phyloP scores from a whole-genome alignment of 2,113 vertebrate species.

The Danionella cerebrum region DNA sequence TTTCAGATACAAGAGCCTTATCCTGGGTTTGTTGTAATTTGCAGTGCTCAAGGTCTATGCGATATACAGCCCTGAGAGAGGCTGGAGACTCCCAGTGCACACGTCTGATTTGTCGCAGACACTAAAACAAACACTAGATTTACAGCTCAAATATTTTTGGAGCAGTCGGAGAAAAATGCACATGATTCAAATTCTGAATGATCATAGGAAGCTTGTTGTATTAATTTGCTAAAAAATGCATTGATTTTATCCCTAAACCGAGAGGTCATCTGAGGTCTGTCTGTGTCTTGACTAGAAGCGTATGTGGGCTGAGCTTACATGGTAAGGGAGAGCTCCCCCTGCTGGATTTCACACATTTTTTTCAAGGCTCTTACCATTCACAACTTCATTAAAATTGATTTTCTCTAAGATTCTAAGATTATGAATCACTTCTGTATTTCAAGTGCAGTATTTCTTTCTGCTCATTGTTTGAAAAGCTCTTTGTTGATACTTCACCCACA shows the following conservation, averaged over 20 bases:
- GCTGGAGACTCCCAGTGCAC: background rate
- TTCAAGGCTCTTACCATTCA: background rate
- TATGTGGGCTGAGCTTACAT: background rate
- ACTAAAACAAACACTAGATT: background rate
- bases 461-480: background rate
- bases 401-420: background rate
- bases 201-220: too few species aligned
- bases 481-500: background rate
- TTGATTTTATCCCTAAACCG: conserved; percentile 4
- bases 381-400: background rate
- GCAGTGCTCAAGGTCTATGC: conserved; percentile 12
- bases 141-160: too few species aligned
- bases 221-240: too few species aligned
- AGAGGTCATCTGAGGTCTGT: conserved; percentile 36
- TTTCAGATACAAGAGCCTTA: conserved; percentile 15
- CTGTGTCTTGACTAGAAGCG: background rate
- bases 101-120: background rate
- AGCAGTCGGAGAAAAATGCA: too few species aligned
- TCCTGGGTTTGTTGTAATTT: conserved; percentile 15
- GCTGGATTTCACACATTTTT: conserved; percentile 11
- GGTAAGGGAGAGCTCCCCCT: conserved; percentile 29
- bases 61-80: conserved; percentile 10
- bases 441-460: background rate
- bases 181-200: too few species aligned
- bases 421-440: background rate